phyloP scores from a whole-genome alignment of 2,113 vertebrate genomes.

The Cathartes aura region DNA sequence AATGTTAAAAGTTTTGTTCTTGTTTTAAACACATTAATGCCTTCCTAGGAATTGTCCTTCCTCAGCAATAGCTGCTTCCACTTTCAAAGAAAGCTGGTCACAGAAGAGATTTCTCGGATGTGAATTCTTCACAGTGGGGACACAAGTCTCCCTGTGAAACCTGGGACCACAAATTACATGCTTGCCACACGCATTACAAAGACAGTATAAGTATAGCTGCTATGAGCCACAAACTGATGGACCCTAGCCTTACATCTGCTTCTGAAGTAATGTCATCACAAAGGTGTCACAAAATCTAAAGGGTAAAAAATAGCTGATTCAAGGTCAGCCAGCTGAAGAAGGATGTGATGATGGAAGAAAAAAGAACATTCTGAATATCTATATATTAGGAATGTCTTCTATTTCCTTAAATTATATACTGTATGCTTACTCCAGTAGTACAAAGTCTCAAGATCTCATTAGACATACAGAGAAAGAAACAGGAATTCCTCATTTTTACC shows the following conservation, averaged over 20 bases:
- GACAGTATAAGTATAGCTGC: neutral
- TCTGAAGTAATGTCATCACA: neutral
- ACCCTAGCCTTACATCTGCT: neutral
- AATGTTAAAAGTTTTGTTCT: neutral
- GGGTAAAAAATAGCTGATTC: neutral
- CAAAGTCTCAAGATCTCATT: neutral
- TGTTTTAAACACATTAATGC: neutral
- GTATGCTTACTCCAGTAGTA: neutral
- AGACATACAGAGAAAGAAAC: neutral
- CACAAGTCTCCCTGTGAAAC: neutral
- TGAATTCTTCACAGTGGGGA: neutral
- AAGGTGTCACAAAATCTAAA: neutral
- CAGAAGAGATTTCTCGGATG: neutral
- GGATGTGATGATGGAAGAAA: neutral
- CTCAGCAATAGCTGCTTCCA: neutral
- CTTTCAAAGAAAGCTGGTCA: neutral
- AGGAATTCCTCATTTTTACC: neutral
- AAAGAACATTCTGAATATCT: neutral
- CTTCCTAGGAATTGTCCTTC: neutral
- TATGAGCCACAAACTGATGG: neutral
- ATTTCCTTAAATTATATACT: neutral
- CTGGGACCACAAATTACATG: neutral
- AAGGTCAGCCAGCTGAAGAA: neutral
- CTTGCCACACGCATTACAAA: neutral
- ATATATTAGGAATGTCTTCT: neutral